Base-by-base conservation (phyloP, 2,113 vertebrate genomes). In the Pelodiscus sinensis region DNA sequence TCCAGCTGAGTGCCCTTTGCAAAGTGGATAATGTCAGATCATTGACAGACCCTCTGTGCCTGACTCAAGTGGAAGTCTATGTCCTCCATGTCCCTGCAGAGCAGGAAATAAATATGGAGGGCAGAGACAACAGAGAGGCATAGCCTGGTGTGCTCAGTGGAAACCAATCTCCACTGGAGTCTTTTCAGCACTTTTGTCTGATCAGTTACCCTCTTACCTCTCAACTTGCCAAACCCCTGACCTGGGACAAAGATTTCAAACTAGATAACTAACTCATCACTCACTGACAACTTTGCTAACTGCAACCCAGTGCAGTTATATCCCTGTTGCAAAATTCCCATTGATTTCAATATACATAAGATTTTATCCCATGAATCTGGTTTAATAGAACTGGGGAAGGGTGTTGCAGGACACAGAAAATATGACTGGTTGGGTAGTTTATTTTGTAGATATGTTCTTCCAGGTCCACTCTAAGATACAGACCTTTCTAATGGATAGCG, bases 381-480 rank as follows among this genome's bases (percentile, higher is more conserved):
- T 81, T 93, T 94, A 84, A 80, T 81, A 50, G 86, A 88, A 68
- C 84, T 87, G 85, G 77, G 51, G 58, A 1, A 18, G 38, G 31
- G 31, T 62, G 18, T 9, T 65, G 62, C 15, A 88, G 44, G 54
- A 88, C 21, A 84, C 81, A 27, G 84, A 31, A 51, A 8, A 94
- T 85, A 62, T 52, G 85, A 71, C 75, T 1, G 80, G 83, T 52
- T 21, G 52, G 16, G 31, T 68, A 19, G 50, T 57, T 82, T 38
- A 68, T 57, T 81, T 27, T 0, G 0, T 44, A 82, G 80, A 31
- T 55, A 54, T 25, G 19, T 5, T 35, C 56, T 22, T 81, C 55
- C 52, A n/a, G 24, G 35, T 18, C 55, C 55, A n/a, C 3, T 50
- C 24, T 1, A 31, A 77, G 60, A 81, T 25, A 50, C 14, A 18